Evolutionary conservation across 2,797 vertebrate genomes (phyloP), one percentile per base, ranked within the genome.

Genomic region (Emys orbicularis): DNA sequence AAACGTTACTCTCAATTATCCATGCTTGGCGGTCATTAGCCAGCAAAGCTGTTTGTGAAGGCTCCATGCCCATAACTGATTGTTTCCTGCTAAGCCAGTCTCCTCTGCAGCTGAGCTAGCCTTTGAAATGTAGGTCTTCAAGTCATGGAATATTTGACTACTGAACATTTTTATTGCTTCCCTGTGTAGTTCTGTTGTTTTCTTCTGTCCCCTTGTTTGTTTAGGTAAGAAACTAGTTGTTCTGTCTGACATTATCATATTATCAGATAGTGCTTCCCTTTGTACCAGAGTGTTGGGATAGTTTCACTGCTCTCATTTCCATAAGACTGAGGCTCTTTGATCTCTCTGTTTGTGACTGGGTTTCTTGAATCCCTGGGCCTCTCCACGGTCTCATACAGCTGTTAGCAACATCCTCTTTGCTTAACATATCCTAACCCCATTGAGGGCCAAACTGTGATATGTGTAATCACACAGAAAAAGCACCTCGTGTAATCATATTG

Each of bases 391-490:
- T 77, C 74, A 77, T 49, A 44, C 47, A 77, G 25, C 44, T 49
- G 25, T 77, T 77, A 77, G 44, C 44, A 77, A 77, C 47, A 77
- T 77, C 27, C 74, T 77, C 94, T 83, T 47, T 91, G 13, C 74
- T 47, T 1, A 18, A 77, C 72, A 6, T 3, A 9, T 57, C 0
- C n/a, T 41, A 25, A 79, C 31, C 44, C 23, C 47, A 23, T 0
- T 0, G 41, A 37, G 54, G 88, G 52, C 19, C 79, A 0, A 0
- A 6, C 0, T 0, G 31, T 65, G 44, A 79, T 88, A 80, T 6
- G 19, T 77, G 72, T 11, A 0, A 0, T 1, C 2, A 25, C 74
- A 5, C 0, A 54, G 0, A 41, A 59, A 56, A 5, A 12, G 0
- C 8, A 18, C 0, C 27, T 89, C 86, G 83, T n/a, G 85, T 77